These are phyloP conservation scores for Marisa cornuarietis DNA, from an alignment of 1,140 invertebrate species.

Conservation along the genomic window DNA sequence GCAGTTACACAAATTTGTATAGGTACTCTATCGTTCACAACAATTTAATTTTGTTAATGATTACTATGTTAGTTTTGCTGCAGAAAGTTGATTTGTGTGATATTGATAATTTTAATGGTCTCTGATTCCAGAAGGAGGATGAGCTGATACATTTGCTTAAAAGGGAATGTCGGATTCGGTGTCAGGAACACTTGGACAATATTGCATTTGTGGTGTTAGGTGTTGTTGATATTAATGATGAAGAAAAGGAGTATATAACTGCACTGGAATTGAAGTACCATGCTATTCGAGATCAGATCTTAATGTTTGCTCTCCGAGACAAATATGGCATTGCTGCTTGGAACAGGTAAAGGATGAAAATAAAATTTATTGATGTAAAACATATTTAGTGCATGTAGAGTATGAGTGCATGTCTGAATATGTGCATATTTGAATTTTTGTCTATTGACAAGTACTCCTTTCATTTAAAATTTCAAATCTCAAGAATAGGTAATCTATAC, in stretches of 20 bases:
- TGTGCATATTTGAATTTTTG: background rate
- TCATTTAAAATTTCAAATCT: too few relatives aligned
- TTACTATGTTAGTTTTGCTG: background rate
- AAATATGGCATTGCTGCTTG: conserved; percentile 41
- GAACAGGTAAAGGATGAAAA: conserved; percentile 42
- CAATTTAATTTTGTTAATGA: background rate
- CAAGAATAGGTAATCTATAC: too few relatives aligned
- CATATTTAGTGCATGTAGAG: background rate
- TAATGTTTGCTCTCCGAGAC: conserved; percentile 47
- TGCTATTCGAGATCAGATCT: conserved; percentile 51
- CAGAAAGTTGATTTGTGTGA: background rate
- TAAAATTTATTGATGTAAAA: background rate
- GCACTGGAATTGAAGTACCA: conserved; percentile 56
- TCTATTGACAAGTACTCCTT: too few relatives aligned
- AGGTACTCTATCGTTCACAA: too few relatives aligned
- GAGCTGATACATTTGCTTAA: conserved; percentile 33
- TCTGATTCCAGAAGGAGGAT: conserved; percentile 36
- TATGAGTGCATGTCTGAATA: background rate
- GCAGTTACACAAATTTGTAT: too few relatives aligned
- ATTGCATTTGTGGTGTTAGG: conserved; percentile 48
- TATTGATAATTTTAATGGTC: background rate
- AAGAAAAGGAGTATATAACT: conserved; percentile 51
- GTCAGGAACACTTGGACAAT: conserved; percentile 52
- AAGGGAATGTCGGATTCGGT: conserved; percentile 33
- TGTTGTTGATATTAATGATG: conserved; percentile 39